Evolutionary conservation across 1,140 invertebrate species (phyloP), one percentile per base, ranked within the genome.

Genomic region (Trachymyrmex cornetzi): DNA sequence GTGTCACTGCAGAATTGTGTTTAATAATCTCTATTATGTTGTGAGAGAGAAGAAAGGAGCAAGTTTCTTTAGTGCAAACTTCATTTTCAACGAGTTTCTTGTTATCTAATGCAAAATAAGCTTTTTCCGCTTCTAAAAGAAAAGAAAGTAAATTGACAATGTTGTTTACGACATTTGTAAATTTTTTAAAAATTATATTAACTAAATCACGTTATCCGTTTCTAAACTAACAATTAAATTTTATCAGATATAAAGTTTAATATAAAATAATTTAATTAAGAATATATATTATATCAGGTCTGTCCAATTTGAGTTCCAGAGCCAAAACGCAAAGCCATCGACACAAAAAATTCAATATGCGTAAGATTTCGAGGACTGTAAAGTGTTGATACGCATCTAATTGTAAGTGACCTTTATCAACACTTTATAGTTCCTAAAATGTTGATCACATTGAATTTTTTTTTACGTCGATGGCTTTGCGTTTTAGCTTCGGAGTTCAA

Each of bases 21-120:
- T 44, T 87, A 9, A 53, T 57, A 30, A 87, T 69, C 50, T 75
- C 48, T 22, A 66, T 22, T 50, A 61, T 19, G 19, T 88, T 66
- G 30, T 27, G 12, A 67, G 69, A 11, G 1, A 11, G 38, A 44
- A 44, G 38, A 44, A 1, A 44, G 9, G 38, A 50, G 1, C 85
- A 88, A 3, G 59, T 87, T 2, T 87, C 38, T 63, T 19, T 24
- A 38, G 38, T n/a, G 2, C 77, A 87, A 12, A 61, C 11, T 30
- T 72, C 22, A 34, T 48, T 59, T n/a, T 44, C 22, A 71, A 71
- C 7, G 34, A 22, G 14, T 57, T 71, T 34, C 24, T 75, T 74
- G 12, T 53, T 4, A 48, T 69, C n/a, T 63, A 12, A 38, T 14
- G 30, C 16, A 69, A 85, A 27, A 72, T 16, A 38, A 59, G 22